Evolutionary conservation across 2,113 vertebrate genomes (phyloP).

Genomic region (Pungitius pungitius): DNA sequence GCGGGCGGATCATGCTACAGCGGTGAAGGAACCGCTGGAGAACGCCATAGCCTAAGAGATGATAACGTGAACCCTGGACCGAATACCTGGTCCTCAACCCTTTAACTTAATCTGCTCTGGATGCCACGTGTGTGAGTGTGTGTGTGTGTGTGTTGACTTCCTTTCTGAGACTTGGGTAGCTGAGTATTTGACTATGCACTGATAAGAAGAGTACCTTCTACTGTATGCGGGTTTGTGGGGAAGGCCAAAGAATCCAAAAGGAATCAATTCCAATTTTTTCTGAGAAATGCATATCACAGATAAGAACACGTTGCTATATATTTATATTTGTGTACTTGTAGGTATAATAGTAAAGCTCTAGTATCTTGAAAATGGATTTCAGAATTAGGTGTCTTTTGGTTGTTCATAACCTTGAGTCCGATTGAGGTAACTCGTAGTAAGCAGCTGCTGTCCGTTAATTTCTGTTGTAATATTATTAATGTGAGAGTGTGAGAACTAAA

Average conservation of each 20-base stretch:
- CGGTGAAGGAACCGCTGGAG: conserved; percentile 83
- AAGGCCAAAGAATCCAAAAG: conserved; percentile 66
- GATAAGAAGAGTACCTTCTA: conserved; percentile 50
- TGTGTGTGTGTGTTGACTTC: conserved; percentile 44
- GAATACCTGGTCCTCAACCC: conserved; percentile 61
- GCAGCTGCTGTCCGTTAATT: conserved; percentile 66
- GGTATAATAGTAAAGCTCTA: conserved; percentile 61
- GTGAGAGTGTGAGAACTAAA: conserved; percentile 35
- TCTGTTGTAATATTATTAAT: conserved; percentile 40
- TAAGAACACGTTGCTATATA: conserved; percentile 58
- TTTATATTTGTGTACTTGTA: conserved; percentile 72
- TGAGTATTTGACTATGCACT: conserved; percentile 78
- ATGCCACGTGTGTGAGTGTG: conserved; percentile 37
- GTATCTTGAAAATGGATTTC: conserved; percentile 51
- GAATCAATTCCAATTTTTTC: conserved; percentile 60
- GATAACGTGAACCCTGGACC: conserved; percentile 30
- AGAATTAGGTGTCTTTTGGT: conserved; percentile 53
- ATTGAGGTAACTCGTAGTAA: conserved; percentile 60
- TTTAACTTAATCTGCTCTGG: conserved; percentile 63
- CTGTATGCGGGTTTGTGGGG: conserved; percentile 45
- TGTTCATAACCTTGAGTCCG: conserved; percentile 49
- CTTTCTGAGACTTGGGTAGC: conserved; percentile 66
- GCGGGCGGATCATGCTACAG: conserved; percentile 61
- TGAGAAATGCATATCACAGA: conserved; percentile 63
- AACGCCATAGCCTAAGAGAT: conserved; percentile 80